Conservation (phyloP, 2,113 vertebrate species). For the Herpetotheres cachinnans region DNA sequence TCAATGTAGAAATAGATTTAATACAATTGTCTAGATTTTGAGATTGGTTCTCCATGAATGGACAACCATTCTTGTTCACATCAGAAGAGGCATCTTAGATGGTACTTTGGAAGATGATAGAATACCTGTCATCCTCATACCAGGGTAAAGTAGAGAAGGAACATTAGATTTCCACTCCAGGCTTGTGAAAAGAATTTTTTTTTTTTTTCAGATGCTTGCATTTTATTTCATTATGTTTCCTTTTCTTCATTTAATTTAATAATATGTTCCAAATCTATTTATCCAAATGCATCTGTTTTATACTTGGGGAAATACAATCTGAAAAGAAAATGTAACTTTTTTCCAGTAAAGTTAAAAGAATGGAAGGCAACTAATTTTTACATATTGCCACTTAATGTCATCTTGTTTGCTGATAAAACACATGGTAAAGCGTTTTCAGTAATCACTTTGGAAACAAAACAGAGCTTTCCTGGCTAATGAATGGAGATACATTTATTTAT, state of each 20-base stretch:
- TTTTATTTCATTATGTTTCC: constrained; percentile 58
- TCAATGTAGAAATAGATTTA: not conserved
- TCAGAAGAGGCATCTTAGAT: constrained; percentile 29
- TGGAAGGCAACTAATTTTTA: constrained; percentile 63
- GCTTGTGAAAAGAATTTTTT: not conserved
- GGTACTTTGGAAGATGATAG: constrained; percentile 9
- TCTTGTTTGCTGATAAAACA: constrained; percentile 56
- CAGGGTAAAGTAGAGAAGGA: not conserved
- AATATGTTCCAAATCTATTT: constrained; percentile 58
- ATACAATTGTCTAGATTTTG: not conserved
- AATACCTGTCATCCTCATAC: constrained; percentile 25
- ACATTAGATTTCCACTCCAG: constrained; percentile 24
- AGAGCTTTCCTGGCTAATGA: constrained; percentile 53
- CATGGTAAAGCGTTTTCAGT: constrained; percentile 45
- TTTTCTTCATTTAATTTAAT: constrained; percentile 64
- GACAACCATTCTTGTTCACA: not conserved
- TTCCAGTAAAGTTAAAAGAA: constrained; percentile 61
- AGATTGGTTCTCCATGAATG: not conserved
- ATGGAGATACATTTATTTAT: constrained; percentile 48
- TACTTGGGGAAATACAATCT: constrained; percentile 48
- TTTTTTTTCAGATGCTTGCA: constrained; percentile 23
- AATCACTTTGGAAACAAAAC: constrained; percentile 59
- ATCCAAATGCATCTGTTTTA: constrained; percentile 61
- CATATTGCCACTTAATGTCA: constrained; percentile 63
- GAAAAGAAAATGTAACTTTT: constrained; percentile 51